Percentiles rank a stretch among this genome's conserved stretches.
These are phyloP conservation scores for Passerculus sandwichensis DNA, from an alignment of 2,797 vertebrate genomes.

Conservation along the genomic window DNA sequence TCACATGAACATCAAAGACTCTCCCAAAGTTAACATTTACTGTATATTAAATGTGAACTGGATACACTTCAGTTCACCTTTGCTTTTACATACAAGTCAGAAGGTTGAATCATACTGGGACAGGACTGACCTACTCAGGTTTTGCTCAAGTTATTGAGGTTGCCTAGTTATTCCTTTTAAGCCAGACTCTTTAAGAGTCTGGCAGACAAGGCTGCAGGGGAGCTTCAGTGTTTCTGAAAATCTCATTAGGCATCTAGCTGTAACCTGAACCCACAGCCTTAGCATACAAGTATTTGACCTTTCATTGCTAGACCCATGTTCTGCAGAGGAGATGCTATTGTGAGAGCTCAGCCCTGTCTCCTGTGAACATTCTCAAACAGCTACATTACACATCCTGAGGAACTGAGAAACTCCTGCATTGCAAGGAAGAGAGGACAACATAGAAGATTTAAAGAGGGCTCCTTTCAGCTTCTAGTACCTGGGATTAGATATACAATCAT, in stretches of 20 bases:
- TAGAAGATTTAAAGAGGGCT: neutral
- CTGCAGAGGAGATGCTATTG: neutral
- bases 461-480: neutral
- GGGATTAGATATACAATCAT: neutral
- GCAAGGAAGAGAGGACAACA: neutral
- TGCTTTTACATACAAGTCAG: conserved; percentile 30
- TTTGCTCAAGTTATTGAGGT: conserved; percentile 5
- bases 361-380: neutral
- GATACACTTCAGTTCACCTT: conserved; percentile 33
- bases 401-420: neutral
- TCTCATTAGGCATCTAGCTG: conserved; percentile 18
- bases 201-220: neutral
- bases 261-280: neutral
- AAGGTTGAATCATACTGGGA: conserved; percentile 36
- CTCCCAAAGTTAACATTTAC: conserved; percentile 37
- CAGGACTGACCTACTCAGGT: conserved; percentile 10
- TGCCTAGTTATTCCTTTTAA: conserved; percentile 7
- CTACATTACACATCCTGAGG: neutral
- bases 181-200: neutral
- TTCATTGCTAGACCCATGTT: neutral
- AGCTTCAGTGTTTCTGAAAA: conserved; percentile 5
- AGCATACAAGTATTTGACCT: conserved; percentile 23
- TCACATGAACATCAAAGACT: conserved; percentile 52
- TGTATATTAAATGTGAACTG: conserved; percentile 33
- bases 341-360: neutral